These are phyloP conservation scores for Tetragonula clypearis DNA, from an alignment of 1,140 invertebrate species.

Conservation along the genomic window DNA sequence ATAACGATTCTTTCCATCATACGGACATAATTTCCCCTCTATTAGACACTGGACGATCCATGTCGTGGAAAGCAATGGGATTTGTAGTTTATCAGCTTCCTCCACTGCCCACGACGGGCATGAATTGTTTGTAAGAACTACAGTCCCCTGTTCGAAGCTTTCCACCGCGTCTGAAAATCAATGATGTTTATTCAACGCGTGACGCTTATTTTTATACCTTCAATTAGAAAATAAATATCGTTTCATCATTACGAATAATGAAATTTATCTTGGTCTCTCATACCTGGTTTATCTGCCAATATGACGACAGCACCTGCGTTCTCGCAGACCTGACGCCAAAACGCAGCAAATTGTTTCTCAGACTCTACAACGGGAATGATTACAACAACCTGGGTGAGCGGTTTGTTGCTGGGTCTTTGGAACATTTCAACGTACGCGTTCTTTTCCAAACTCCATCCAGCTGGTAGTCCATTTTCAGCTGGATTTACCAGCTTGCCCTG, in stretches of 20 bases:
- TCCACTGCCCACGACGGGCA: constrained; percentile 83
- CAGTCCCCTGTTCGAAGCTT: constrained; percentile 79
- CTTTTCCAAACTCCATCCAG: constrained; percentile 82
- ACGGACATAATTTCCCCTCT: constrained; percentile 80
- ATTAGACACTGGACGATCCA: constrained; percentile 85
- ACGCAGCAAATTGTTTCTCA: constrained; percentile 80
- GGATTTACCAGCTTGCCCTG: constrained; percentile 73
- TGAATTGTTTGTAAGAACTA: constrained; percentile 81
- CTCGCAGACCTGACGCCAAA: constrained; percentile 84
- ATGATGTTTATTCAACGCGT: background rate
- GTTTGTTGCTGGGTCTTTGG: constrained; percentile 78
- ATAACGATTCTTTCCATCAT: constrained; percentile 69
- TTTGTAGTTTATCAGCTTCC: constrained; percentile 81
- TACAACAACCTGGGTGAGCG: constrained; percentile 81
- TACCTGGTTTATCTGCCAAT: constrained; percentile 75
- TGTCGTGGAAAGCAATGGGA: constrained; percentile 83
- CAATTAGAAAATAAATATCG: background rate
- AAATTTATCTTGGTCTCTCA: background rate
- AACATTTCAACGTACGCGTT: constrained; percentile 80
- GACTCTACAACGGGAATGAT: constrained; percentile 80
- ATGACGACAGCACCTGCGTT: constrained; percentile 83
- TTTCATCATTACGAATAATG: background rate
- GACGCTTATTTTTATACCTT: background rate
- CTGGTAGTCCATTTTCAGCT: constrained; percentile 80
- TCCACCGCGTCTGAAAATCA: constrained; percentile 72